Conservation (phyloP, 2,797 vertebrate species). For the Pseudocheirus occidentalis region DNA sequence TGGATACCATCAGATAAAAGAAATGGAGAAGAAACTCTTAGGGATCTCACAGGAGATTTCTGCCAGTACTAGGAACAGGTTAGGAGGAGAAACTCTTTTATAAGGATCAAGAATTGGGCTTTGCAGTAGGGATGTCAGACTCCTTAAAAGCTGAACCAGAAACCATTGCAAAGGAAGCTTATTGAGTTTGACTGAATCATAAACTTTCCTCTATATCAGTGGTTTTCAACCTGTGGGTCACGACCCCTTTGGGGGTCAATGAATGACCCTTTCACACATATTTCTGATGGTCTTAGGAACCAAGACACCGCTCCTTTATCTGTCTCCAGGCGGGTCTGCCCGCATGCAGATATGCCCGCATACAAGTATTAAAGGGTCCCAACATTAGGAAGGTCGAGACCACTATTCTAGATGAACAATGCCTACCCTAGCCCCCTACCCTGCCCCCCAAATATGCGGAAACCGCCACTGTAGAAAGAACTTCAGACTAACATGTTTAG, state of each 20-base stretch:
- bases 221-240: too few species aligned
- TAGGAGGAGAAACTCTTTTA: not conserved
- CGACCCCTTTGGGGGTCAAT: too few species aligned
- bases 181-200: not conserved
- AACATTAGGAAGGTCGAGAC: too few species aligned
- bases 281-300: too few species aligned
- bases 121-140: not conserved
- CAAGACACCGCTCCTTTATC: too few species aligned
- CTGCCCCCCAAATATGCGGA: not conserved
- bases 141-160: not conserved
- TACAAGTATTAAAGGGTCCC: too few species aligned
- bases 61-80: not conserved
- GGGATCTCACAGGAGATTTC: not conserved
- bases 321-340: too few species aligned
- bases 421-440: too few species aligned
- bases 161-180: not conserved
- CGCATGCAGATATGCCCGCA: too few species aligned
- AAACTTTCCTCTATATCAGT: not conserved
- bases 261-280: too few species aligned
- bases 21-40: not conserved
- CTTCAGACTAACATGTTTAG: not conserved
- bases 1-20: not conserved
- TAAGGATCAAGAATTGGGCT: not conserved
- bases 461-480: not conserved
- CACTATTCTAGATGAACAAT: not conserved